phyloP scores from a whole-genome alignment of 2,888 invertebrate genomes.

The Eristalis pertinax region DNA sequence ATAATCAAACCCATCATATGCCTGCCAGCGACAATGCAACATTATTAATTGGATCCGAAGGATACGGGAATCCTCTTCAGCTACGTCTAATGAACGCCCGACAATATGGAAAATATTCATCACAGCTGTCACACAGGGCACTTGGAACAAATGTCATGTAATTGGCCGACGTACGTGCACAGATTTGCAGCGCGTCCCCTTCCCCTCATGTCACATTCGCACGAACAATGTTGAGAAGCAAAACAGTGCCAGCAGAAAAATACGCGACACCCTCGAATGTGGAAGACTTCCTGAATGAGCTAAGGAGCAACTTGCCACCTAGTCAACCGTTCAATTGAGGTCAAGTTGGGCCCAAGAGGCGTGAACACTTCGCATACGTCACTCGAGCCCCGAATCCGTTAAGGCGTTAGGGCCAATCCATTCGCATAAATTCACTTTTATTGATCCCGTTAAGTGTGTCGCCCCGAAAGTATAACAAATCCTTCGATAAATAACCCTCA shows the following conservation, averaged over 20 bases:
- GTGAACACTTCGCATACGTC: background rate
- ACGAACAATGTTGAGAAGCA: background rate
- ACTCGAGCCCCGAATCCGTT: background rate
- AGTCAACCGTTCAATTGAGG: background rate
- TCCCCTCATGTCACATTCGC: too few relatives aligned
- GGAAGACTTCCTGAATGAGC: background rate
- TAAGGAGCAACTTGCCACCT: background rate
- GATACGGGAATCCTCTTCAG: background rate
- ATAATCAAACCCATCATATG: background rate
- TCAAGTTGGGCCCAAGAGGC: background rate
- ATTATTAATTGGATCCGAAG: background rate
- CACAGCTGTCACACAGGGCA: background rate
- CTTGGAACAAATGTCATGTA: background rate
- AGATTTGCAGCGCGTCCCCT: background rate
- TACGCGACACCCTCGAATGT: background rate
- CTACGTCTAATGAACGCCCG: background rate
- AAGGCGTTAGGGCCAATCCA: background rate
- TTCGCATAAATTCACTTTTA: slow-evolving; percentile 23
- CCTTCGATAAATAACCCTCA: slow-evolving; percentile 41
- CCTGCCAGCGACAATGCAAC: background rate
- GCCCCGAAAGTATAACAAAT: slow-evolving; percentile 21
- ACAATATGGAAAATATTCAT: background rate
- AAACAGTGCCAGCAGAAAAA: background rate
- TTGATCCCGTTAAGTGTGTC: slow-evolving; percentile 7
- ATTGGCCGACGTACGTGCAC: slow-evolving; percentile 9